These are phyloP conservation scores for Idris sp. DNA, from an alignment of 1,140 invertebrate genomes.

Conservation along the genomic window DNA sequence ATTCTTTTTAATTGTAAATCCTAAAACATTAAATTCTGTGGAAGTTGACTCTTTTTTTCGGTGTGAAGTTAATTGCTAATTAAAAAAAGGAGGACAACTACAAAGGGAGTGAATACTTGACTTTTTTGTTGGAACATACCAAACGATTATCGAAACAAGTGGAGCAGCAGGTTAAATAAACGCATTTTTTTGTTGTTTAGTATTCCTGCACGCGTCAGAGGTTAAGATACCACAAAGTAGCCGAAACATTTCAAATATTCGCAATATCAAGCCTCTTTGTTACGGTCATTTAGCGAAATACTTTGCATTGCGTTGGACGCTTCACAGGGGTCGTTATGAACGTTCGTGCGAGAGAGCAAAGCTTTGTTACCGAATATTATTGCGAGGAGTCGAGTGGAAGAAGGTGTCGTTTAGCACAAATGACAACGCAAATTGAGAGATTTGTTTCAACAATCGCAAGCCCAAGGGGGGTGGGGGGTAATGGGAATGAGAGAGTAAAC, in stretches of 20 bases:
- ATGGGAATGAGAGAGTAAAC: background rate
- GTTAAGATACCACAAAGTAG: constrained; percentile 46
- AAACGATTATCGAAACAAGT: constrained; percentile 37
- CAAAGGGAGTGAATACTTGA: constrained; percentile 24
- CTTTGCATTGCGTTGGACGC: constrained; percentile 44
- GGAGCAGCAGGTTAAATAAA: constrained; percentile 15
- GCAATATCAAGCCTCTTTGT: constrained; percentile 52
- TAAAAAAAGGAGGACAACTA: constrained; percentile 10
- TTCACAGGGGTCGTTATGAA: constrained; percentile 31
- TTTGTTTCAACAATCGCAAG: constrained; percentile 54
- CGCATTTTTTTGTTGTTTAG: constrained; percentile 16
- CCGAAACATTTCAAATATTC: constrained; percentile 49
- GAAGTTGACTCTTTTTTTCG: constrained; percentile 10
- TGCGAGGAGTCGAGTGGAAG: constrained; percentile 60
- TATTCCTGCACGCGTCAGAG: background rate
- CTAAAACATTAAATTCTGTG: constrained; percentile 1
- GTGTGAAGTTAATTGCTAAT: constrained; percentile 25
- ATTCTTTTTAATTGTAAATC: too few species aligned
- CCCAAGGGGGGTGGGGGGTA: constrained; percentile 12
- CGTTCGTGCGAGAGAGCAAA: constrained; percentile 36
- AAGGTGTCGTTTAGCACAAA: constrained; percentile 60
- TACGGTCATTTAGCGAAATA: constrained; percentile 50
- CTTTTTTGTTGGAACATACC: constrained; percentile 1
- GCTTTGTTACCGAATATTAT: constrained; percentile 59
- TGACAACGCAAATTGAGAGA: constrained; percentile 49